These are phyloP conservation scores for Frankliniella fusca DNA, from an alignment of 2,888 invertebrate species.

Conservation along the genomic window DNA sequence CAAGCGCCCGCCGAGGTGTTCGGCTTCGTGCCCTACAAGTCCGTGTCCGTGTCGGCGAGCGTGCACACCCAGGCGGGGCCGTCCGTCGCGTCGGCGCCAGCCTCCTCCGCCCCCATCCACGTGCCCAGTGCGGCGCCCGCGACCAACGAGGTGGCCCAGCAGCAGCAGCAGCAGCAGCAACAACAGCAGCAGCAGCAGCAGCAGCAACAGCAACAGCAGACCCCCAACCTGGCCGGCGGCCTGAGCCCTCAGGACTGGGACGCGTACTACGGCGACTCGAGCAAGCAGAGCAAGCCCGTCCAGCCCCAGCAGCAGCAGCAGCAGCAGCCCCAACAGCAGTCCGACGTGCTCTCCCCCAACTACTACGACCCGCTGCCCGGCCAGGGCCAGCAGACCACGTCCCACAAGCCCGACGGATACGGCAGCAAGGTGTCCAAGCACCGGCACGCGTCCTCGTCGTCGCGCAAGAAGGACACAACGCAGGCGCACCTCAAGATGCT, in stretches of 20 bases:
- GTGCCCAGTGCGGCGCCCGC: not conserved
- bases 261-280: conserved; percentile 18
- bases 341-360: conserved; percentile 34
- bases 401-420: conserved; percentile 29
- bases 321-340: conserved; percentile 1
- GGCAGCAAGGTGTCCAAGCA: conserved; percentile 33
- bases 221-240: not conserved
- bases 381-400: conserved; percentile 28
- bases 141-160: not conserved
- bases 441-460: conserved; percentile 30
- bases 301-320: not conserved
- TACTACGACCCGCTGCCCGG: conserved; percentile 31
- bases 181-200: not conserved
- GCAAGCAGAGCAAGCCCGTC: not conserved
- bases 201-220: not conserved
- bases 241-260: conserved; percentile 4
- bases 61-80: conserved; percentile 7
- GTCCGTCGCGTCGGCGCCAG: not conserved
- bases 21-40: conserved; percentile 30
- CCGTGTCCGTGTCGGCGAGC: conserved; percentile 4
- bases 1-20: conserved; percentile 32
- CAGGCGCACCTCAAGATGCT: conserved; percentile 25
- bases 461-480: conserved; percentile 18
- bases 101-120: not conserved
- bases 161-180: not conserved